Conservation (phyloP, 2,113 vertebrate genomes). For the Oncorhynchus masou region DNA sequence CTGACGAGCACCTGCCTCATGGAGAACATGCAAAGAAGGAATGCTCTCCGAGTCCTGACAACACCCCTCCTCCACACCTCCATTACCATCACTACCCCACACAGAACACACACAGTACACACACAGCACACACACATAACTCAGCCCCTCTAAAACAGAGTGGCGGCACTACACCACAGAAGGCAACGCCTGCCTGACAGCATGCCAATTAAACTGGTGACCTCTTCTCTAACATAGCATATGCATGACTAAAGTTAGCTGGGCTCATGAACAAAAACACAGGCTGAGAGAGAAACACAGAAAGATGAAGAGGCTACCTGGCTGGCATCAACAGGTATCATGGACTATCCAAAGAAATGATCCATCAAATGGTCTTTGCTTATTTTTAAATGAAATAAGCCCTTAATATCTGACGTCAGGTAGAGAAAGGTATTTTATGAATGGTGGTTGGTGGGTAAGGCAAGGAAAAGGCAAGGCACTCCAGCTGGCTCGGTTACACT, state of each 20-base stretch:
- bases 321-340: constrained; percentile 38
- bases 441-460: constrained; percentile 8
- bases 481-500: constrained; percentile 36
- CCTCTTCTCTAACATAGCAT: constrained; percentile 80
- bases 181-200: constrained; percentile 83
- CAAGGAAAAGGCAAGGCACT: constrained; percentile 2
- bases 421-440: constrained; percentile 9
- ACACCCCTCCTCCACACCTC: constrained; percentile 35
- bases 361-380: too few relatives aligned
- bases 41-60: constrained; percentile 82
- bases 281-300: constrained; percentile 53
- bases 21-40: constrained; percentile 86
- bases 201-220: constrained; percentile 88
- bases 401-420: not conserved
- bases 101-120: too few relatives aligned
- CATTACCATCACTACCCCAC: not conserved
- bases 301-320: constrained; percentile 62
- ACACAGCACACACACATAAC: constrained; percentile 37
- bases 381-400: too few relatives aligned
- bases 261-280: constrained; percentile 64
- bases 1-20: constrained; percentile 84
- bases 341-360: too few relatives aligned
- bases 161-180: constrained; percentile 80
- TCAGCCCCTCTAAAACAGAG: constrained; percentile 79
- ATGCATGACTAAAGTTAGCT: constrained; percentile 82